These are phyloP conservation scores for Hesperophylax magnus DNA, from an alignment of 1,140 invertebrate species.

Conservation along the genomic window DNA sequence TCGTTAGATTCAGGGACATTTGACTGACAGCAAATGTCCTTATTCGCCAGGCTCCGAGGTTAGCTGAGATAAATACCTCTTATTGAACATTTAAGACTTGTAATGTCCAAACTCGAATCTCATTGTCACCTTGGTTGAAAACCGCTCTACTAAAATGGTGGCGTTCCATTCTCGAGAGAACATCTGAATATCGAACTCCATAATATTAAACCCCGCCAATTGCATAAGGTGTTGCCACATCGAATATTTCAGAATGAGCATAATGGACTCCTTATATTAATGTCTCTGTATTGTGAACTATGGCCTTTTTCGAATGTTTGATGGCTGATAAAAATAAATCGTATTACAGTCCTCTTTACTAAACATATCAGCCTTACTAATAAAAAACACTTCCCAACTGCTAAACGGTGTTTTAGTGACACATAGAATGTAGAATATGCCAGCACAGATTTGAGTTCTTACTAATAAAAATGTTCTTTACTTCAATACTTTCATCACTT, in stretches of 20 bases:
- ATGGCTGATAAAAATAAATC: not conserved
- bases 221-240: constrained; percentile 28
- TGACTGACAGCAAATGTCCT: constrained; percentile 9
- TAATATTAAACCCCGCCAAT: constrained; percentile 15
- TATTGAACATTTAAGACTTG: constrained; percentile 19
- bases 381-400: too few species aligned
- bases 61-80: constrained; percentile 1
- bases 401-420: too few species aligned
- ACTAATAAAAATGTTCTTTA: too few species aligned
- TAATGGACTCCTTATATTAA: not conserved
- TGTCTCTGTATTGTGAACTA: not conserved
- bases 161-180: constrained; percentile 24
- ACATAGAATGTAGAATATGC: too few species aligned
- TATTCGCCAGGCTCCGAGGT: constrained; percentile 10
- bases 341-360: too few species aligned
- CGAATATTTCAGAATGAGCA: not conserved
- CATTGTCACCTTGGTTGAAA: constrained; percentile 3
- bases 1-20: not conserved
- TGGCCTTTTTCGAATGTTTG: not conserved
- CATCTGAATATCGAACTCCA: constrained; percentile 31
- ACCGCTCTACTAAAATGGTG: constrained; percentile 3
- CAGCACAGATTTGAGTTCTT: too few species aligned
- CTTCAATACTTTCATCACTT: too few species aligned
- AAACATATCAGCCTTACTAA: too few species aligned
- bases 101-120: constrained; percentile 23